Evolutionary conservation across 2,797 vertebrate genomes (phyloP).

Genomic region (Argya squamiceps): DNA sequence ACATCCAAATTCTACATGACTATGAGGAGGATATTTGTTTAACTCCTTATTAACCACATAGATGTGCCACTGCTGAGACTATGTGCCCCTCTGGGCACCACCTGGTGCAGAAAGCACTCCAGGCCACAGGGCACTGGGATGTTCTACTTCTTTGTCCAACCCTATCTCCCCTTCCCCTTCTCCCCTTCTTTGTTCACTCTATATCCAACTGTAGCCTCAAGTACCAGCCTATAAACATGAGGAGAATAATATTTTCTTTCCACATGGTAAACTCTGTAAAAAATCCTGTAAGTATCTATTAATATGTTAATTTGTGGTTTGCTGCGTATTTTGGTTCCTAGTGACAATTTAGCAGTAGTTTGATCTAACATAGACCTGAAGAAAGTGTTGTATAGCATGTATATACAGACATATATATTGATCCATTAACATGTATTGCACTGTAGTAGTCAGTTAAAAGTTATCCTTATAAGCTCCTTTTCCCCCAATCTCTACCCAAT

Average conservation of each 20-base stretch:
- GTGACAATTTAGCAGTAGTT: not conserved
- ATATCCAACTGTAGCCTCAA: not conserved
- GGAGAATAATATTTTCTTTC: not conserved
- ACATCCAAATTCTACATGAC: not conserved
- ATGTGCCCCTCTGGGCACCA: not conserved
- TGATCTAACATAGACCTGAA: not conserved
- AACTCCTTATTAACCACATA: not conserved
- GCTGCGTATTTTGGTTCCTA: not conserved
- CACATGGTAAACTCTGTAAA: not conserved
- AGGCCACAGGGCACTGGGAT: not conserved
- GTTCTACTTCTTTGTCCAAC: not conserved
- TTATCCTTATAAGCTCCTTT: not conserved
- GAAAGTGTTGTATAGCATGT: not conserved
- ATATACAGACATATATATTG: rapidly evolving
- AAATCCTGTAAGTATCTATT: not conserved
- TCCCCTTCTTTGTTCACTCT: not conserved
- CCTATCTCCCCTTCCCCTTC: not conserved
- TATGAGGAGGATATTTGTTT: not conserved
- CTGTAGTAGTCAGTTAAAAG: not conserved
- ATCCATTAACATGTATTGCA: not conserved
- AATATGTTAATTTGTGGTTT: not conserved
- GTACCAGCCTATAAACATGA: not conserved
- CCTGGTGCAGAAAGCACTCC: not conserved
- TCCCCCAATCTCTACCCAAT: not conserved
- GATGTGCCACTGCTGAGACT: not conserved